phyloP scores from a whole-genome alignment of 2,113 vertebrate genomes.

The Tupaia chinensis region DNA sequence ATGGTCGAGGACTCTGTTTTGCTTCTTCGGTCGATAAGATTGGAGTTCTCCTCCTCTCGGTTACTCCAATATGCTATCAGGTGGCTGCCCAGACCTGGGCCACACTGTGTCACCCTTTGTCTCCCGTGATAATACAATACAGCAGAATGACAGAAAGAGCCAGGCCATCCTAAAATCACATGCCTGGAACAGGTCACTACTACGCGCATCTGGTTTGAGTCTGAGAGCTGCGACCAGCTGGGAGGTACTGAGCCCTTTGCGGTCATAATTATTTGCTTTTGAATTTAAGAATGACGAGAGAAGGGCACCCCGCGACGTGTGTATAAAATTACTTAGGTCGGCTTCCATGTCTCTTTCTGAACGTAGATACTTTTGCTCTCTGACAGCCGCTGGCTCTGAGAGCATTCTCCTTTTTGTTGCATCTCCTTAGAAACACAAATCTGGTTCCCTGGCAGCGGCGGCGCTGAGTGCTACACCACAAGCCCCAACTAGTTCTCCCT shows the following conservation, averaged over 20 bases:
- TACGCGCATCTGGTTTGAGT: conserved; percentile 80
- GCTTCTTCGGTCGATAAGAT: conserved; percentile 68
- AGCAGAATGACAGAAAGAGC: conserved; percentile 81
- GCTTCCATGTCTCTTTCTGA: conserved; percentile 79
- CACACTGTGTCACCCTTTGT: conserved; percentile 72
- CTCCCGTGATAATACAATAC: conserved; percentile 76
- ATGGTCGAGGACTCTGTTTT: conserved; percentile 71
- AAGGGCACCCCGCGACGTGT: conserved; percentile 78
- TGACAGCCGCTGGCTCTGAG: conserved; percentile 87
- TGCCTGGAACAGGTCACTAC: conserved; percentile 73
- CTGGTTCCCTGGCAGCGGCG: conserved; percentile 89
- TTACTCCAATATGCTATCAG: conserved; percentile 71
- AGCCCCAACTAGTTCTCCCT: conserved; percentile 91
- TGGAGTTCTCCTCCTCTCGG: conserved; percentile 59
- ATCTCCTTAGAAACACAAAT: conserved; percentile 93
- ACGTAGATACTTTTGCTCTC: conserved; percentile 83
- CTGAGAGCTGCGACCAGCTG: conserved; percentile 71
- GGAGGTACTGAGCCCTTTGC: conserved; percentile 81
- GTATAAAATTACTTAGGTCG: conserved; percentile 84
- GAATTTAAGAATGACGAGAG: conserved; percentile 82
- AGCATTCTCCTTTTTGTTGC: conserved; percentile 89
- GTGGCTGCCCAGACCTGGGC: conserved; percentile 35
- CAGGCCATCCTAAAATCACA: conserved; percentile 70
- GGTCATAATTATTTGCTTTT: conserved; percentile 83
- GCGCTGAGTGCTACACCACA: conserved; percentile 88